Conservation (phyloP, 1,140 invertebrate genomes). For the Helicoverpa zea region DNA sequence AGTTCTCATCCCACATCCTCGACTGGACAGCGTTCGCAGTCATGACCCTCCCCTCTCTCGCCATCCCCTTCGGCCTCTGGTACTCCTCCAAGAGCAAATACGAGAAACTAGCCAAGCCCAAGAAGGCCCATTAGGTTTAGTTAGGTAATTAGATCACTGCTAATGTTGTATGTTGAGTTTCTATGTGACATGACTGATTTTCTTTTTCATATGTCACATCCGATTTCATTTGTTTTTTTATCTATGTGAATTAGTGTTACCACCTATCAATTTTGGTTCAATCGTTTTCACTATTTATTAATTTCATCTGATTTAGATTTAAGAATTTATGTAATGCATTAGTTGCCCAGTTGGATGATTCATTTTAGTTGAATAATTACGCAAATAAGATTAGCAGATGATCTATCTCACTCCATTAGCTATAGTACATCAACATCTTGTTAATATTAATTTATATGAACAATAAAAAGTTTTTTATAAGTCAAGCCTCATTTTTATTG, state of each 20-base stretch:
- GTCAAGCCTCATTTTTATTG: not conserved
- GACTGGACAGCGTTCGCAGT: slow-evolving; percentile 99
- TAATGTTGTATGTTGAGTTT: slow-evolving; percentile 64
- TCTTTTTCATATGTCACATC: slow-evolving; percentile 6
- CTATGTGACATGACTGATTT: slow-evolving; percentile 2
- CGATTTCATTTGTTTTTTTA: not conserved
- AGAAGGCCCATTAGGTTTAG: slow-evolving; percentile 87
- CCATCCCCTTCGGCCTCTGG: slow-evolving; percentile 98
- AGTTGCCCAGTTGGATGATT: not conserved
- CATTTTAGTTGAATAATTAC: slow-evolving; percentile 1
- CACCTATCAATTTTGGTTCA: too few species aligned
- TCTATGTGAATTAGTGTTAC: not conserved
- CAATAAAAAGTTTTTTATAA: slow-evolving; percentile 67
- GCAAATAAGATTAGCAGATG: slow-evolving; percentile 61
- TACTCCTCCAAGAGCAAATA: slow-evolving; percentile 98
- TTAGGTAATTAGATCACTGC: slow-evolving; percentile 64
- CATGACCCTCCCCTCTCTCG: slow-evolving; percentile 97
- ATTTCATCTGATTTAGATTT: not conserved
- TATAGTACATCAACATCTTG: slow-evolving; percentile 66
- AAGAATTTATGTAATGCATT: not conserved
- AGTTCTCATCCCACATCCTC: slow-evolving; percentile 98
- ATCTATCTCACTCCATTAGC: slow-evolving; percentile 63
- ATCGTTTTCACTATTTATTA: not conserved
- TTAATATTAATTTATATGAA: slow-evolving; percentile 75
- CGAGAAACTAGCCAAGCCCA: slow-evolving; percentile 91